phyloP scores from a whole-genome alignment of 2,888 invertebrate species.

The Creontiades dilutus region DNA sequence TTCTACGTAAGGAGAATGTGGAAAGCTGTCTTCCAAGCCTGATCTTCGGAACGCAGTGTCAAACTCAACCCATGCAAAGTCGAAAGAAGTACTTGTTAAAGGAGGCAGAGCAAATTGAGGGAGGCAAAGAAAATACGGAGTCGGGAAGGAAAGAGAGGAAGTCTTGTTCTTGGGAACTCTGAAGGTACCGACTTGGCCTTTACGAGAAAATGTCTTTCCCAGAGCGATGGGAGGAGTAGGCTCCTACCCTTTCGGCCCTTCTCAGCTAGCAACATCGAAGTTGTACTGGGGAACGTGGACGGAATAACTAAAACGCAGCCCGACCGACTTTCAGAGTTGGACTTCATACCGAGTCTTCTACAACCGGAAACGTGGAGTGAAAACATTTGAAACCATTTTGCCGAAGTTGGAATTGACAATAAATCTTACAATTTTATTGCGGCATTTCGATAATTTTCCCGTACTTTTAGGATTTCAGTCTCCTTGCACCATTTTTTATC shows the following conservation, averaged over 20 bases:
- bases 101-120: background rate
- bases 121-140: background rate
- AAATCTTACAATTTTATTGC: too few species aligned
- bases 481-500: too few species aligned
- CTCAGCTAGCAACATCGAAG: background rate
- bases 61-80: background rate
- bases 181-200: conserved; percentile 22
- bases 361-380: background rate
- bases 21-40: too few species aligned
- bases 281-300: background rate
- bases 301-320: conserved; percentile 4
- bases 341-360: background rate
- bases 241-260: background rate
- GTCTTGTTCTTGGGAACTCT: conserved; percentile 11
- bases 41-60: too few species aligned
- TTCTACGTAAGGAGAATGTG: too few species aligned
- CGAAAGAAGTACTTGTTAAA: background rate
- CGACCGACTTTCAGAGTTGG: background rate
- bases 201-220: conserved; percentile 20
- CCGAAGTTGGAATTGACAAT: background rate
- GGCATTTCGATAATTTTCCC: too few species aligned
- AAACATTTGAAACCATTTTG: background rate
- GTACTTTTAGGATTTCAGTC: too few species aligned
- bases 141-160: background rate
- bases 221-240: background rate